Percentiles rank a stretch among this genome's conserved stretches.
phyloP scores from a whole-genome alignment of 2,888 invertebrate genomes.

The Papilio demoleus region DNA sequence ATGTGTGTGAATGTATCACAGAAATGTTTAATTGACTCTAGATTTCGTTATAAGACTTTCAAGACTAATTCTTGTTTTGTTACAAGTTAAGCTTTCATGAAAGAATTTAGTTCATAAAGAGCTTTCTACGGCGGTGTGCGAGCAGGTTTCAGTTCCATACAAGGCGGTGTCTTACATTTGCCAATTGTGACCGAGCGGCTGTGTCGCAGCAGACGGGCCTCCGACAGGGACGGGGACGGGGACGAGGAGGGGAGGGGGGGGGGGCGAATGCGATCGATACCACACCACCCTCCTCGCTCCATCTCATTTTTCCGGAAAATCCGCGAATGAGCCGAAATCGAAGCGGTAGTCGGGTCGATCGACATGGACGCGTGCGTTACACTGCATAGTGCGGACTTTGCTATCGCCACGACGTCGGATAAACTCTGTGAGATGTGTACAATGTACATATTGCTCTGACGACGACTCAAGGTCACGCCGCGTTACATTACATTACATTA shows the following conservation, averaged over 20 bases:
- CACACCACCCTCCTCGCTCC: constrained; percentile 54
- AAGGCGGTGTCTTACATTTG: constrained; percentile 13
- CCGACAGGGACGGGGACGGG: neutral
- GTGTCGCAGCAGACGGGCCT: neutral
- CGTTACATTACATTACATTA: neutral
- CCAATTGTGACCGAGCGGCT: neutral
- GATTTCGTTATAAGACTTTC: no score
- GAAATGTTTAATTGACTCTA: no score
- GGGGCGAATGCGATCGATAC: constrained; percentile 39
- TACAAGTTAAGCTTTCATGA: constrained; percentile 5
- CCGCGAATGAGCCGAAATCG: constrained; percentile 41
- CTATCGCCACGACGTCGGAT: neutral
- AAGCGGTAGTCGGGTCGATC: neutral
- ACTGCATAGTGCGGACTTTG: neutral
- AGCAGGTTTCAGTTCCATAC: constrained; percentile 12
- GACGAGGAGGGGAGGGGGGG: constrained; percentile 2
- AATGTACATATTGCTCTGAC: neutral
- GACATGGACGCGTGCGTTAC: neutral
- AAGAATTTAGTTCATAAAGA: neutral
- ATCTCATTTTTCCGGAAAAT: constrained; percentile 56
- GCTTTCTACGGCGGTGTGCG: neutral
- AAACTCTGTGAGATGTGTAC: neutral
- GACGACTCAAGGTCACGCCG: neutral
- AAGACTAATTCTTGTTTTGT: no score
- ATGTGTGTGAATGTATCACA: no score